Base-by-base conservation (phyloP, 2,113 vertebrate genomes). In the Scophthalmus maximus region DNA sequence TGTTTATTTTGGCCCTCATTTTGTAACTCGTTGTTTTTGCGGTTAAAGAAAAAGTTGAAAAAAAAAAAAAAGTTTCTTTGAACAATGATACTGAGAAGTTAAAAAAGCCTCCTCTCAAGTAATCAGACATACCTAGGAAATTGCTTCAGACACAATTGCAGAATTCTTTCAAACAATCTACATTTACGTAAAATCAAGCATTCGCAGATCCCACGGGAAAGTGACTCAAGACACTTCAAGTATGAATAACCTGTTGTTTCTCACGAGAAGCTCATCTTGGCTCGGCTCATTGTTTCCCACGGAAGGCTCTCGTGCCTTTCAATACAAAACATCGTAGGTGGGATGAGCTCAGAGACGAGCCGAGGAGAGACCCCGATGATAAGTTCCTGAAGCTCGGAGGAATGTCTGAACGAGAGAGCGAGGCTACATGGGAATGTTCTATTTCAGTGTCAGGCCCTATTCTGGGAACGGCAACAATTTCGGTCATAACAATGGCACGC, bases 401-500 rank as follows among this genome's bases (percentile, higher is more conserved):
- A 82, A 79, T 78, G 72, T 68, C 38, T 79, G 44, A 82, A 59
- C 6, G 15, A 70, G 34, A 36, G 7, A 49, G 36, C 1, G 58
- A 52, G 40, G 49, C 15, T 75, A 15, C 62, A 60, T 68, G 74
- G 70, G 88, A 89, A 90, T 82, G 84, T 88, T 85, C 88, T 88
- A 87, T 90, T 90, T 91, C 74, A 83, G 88, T 80, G 80, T 87
- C 73, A 46, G n/a, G 64, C 53, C 69, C 82, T 72, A 57, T 88
- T 82, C 86, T 89, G 86, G 86, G 83, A 87, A 88, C 72, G 88
- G 88, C 85, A 90, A 84, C 80, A 79, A 73, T 69, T 69, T 78
- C 15, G 87, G 89, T 85, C 90, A 92, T 87, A 92, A 90, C 88
- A 92, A 77, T 10, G 63, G 76, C 86, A 81, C 51, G 66, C 81